A percentile compares a stretch with the other conserved stretches of the same genome.
Conservation (phyloP, 2,888 invertebrate genomes). For the Caenorhabditis afra region DNA sequence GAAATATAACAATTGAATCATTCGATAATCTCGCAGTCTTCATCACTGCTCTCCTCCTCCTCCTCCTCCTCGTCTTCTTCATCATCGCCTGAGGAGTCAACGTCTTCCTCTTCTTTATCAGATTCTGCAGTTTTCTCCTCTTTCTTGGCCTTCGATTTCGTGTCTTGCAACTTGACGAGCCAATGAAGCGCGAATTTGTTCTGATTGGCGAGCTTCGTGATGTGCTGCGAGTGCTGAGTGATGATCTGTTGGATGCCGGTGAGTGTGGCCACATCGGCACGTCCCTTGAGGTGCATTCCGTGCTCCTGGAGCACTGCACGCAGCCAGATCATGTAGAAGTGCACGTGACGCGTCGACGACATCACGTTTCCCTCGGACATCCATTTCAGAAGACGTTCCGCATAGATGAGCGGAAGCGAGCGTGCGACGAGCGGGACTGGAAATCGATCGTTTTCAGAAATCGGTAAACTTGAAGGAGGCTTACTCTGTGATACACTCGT, state of each 20-base stretch:
- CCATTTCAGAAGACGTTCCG: conserved; percentile 87
- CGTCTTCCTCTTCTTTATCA: conserved; percentile 24
- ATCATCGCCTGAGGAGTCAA: conserved; percentile 21
- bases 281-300: conserved; percentile 72
- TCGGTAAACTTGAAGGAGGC: conserved; percentile 73
- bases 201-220: conserved; percentile 59
- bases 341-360: conserved; percentile 89
- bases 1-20: conserved; percentile 6
- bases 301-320: conserved; percentile 68
- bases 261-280: conserved; percentile 67
- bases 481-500: conserved; percentile 88
- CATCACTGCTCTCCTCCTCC: not conserved
- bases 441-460: not conserved
- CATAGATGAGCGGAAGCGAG: conserved; percentile 87
- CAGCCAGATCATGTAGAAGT: conserved; percentile 86
- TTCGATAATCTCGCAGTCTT: not conserved
- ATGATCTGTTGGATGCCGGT: conserved; percentile 76
- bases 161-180: conserved; percentile 31
- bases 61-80: conserved; percentile 24
- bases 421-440: conserved; percentile 88
- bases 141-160: conserved; percentile 36
- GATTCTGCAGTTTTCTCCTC: conserved; percentile 23
- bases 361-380: conserved; percentile 85
- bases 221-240: conserved; percentile 63
- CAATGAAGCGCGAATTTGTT: conserved; percentile 68